A percentile compares a stretch with the other conserved stretches of the same genome.
phyloP scores from a whole-genome alignment of 1,140 invertebrate genomes.

The Monomorium pharaonis region DNA sequence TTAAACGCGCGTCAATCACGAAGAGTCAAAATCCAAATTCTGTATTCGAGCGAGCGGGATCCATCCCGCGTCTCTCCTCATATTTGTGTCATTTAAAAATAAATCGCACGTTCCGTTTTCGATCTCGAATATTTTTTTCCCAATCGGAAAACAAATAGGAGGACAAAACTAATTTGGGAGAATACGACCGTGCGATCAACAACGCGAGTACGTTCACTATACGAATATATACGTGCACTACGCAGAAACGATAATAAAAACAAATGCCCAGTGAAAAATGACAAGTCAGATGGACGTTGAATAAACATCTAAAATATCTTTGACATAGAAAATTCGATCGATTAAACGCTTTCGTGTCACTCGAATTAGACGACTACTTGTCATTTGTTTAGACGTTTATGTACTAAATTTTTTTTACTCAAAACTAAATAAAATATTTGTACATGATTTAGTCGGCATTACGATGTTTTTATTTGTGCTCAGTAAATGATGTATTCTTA shows the following conservation, averaged over 20 bases:
- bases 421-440: too few relatives aligned
- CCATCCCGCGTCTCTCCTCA: background rate
- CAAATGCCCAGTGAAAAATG: background rate
- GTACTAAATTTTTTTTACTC: too few relatives aligned
- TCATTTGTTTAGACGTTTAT: too few relatives aligned
- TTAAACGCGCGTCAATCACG: background rate
- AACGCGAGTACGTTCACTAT: slow-evolving; percentile 1
- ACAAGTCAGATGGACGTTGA: too few relatives aligned
- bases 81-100: slow-evolving; percentile 36
- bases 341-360: too few relatives aligned
- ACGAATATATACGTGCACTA: background rate
- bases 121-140: slow-evolving; percentile 19
- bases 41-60: background rate
- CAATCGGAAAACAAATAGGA: slow-evolving; percentile 26
- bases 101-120: slow-evolving; percentile 8
- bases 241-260: slow-evolving; percentile 2
- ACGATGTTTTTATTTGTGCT: too few relatives aligned
- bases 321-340: too few relatives aligned
- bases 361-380: too few relatives aligned
- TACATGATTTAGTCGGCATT: too few relatives aligned
- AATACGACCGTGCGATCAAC: background rate
- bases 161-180: background rate
- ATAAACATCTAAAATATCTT: too few relatives aligned
- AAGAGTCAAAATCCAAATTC: background rate
- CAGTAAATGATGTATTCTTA: too few relatives aligned